Evolutionary conservation across 2,888 invertebrate genomes (phyloP).

Genomic region (Hypselothyrea guttata): DNA sequence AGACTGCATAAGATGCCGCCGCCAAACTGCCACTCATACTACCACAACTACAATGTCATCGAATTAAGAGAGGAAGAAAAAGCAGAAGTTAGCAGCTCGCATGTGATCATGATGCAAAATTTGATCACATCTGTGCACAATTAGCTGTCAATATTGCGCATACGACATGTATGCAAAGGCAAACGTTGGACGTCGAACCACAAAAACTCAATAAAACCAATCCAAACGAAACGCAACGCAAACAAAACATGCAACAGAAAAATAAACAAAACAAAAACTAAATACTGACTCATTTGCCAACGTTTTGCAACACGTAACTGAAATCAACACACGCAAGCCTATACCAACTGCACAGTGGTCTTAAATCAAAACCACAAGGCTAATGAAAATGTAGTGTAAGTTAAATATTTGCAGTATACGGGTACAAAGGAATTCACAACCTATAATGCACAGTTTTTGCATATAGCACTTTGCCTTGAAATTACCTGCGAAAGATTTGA

Average conservation of each 20-base stretch:
- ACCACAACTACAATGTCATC: no score
- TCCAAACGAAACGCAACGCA: slow-evolving; percentile 26
- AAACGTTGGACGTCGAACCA: no score
- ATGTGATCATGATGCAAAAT: slow-evolving; percentile 58
- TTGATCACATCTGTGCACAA: slow-evolving; percentile 74
- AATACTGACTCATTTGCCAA: slow-evolving; percentile 72
- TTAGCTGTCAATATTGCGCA: slow-evolving; percentile 73
- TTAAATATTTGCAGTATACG: no score
- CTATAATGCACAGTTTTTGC: no score
- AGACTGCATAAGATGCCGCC: slow-evolving; percentile 28
- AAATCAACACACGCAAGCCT: slow-evolving; percentile 63
- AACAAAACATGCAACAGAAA: slow-evolving; percentile 13
- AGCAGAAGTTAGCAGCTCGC: slow-evolving; percentile 13
- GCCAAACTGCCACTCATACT: not conserved
- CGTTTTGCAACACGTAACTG: slow-evolving; percentile 72
- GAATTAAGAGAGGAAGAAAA: no score
- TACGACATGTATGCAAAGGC: slow-evolving; percentile 58
- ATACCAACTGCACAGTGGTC: slow-evolving; percentile 59
- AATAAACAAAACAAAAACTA: slow-evolving; percentile 49
- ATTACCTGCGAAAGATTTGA: no score
- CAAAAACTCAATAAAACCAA: slow-evolving; percentile 12
- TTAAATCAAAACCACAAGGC: not conserved
- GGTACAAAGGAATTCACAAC: no score
- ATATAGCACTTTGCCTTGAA: no score
- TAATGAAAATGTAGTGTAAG: not conserved